These are phyloP conservation scores for Drosophila rellima DNA, from an alignment of 2,888 invertebrate species.

Conservation along the genomic window DNA sequence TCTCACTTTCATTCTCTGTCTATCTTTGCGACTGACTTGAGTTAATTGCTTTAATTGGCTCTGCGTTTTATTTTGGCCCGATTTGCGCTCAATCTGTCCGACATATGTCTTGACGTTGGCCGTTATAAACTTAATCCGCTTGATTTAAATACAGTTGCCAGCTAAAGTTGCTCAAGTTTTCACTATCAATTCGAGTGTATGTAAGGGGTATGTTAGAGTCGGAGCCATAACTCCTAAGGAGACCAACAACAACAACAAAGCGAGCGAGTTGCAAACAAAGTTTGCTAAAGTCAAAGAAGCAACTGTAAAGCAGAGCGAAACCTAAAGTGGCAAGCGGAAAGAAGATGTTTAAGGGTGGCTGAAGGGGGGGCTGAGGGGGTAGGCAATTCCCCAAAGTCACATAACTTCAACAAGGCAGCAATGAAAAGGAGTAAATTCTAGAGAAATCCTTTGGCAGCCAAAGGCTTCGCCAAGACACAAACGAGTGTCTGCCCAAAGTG, in stretches of 20 bases:
- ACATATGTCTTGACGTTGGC: not conserved
- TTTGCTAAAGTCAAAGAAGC: conserved; percentile 74
- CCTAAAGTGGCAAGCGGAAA: conserved; percentile 60
- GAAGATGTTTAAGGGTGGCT: not conserved
- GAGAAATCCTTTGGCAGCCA: conserved; percentile 48
- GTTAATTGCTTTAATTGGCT: conserved; percentile 67
- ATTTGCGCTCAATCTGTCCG: conserved; percentile 24
- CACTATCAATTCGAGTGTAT: conserved; percentile 61
- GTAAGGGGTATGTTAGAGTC: conserved; percentile 29
- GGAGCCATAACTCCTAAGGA: conserved; percentile 65
- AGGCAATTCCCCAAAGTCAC: conserved; percentile 77
- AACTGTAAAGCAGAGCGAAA: conserved; percentile 56
- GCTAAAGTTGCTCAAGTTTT: conserved; percentile 66
- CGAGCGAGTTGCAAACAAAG: conserved; percentile 69
- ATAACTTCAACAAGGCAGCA: conserved; percentile 67
- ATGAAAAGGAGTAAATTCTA: conserved; percentile 69
- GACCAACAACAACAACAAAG: conserved; percentile 16
- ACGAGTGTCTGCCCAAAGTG: conserved; percentile 21
- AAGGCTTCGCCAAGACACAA: conserved; percentile 35
- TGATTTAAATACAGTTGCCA: conserved; percentile 48
- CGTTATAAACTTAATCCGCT: conserved; percentile 18
- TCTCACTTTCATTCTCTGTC: not conserved
- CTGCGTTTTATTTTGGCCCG: conserved; percentile 20
- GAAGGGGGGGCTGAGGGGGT: conserved; percentile 13
- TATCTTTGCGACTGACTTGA: conserved; percentile 6